Evolutionary conservation across 1,140 invertebrate species (phyloP).

Genomic region (Drosophila sproati): DNA sequence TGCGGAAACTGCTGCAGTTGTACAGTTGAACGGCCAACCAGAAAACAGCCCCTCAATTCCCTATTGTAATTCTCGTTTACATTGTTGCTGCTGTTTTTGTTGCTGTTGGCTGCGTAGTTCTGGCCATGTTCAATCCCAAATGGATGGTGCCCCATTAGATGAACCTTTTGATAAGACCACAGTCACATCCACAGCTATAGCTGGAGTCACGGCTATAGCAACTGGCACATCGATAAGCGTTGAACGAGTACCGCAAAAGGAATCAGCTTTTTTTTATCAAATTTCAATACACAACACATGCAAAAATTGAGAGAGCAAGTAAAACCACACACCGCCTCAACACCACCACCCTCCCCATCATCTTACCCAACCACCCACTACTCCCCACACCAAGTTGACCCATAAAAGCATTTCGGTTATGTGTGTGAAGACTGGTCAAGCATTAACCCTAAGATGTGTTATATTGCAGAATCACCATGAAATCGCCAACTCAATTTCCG

Average conservation of each 20-base stretch:
- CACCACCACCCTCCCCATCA: too few species aligned
- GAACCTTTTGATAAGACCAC: conserved; percentile 46
- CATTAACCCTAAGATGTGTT: not conserved
- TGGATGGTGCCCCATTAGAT: conserved; percentile 46
- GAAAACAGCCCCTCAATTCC: not conserved
- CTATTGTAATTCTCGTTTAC: conserved; percentile 16
- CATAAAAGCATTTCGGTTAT: not conserved
- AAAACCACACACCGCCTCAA: not conserved
- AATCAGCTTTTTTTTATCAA: conserved; percentile 9
- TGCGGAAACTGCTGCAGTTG: conserved; percentile 78
- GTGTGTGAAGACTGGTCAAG: not conserved
- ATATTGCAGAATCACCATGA: not conserved
- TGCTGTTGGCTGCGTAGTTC: conserved; percentile 29
- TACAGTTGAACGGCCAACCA: conserved; percentile 64
- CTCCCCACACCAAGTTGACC: too few species aligned
- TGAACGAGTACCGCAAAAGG: conserved; percentile 22
- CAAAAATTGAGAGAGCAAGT: not conserved
- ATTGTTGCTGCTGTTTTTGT: conserved; percentile 31
- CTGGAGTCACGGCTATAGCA: not conserved
- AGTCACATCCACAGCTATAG: conserved; percentile 3
- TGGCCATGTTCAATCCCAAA: conserved; percentile 34
- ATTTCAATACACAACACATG: conserved; percentile 8
- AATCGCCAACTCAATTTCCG: not conserved
- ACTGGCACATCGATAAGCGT: conserved; percentile 26
- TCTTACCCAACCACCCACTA: too few species aligned